Conservation (phyloP, 2,113 vertebrate genomes). For the Notiomystis cincta region DNA sequence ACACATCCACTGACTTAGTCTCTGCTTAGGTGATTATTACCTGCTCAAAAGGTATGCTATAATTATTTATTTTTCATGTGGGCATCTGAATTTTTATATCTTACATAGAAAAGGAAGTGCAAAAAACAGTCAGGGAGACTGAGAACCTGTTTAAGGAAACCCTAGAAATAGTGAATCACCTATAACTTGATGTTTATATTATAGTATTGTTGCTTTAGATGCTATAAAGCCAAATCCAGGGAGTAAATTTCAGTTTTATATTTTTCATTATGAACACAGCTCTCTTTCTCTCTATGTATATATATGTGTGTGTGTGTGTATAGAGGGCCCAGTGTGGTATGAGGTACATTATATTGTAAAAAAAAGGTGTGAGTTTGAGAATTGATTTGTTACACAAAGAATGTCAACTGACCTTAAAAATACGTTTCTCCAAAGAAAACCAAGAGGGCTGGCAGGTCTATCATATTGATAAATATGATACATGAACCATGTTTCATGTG, state of each 20-base stretch:
- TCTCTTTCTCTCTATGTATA: background rate
- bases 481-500: background rate
- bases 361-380: background rate
- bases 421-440: background rate
- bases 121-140: background rate
- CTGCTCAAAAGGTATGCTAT: rapidly evolving
- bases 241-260: background rate
- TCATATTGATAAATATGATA: background rate
- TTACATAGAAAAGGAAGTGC: background rate
- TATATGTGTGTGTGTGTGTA: rapidly evolving
- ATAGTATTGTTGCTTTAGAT: background rate
- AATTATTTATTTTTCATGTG: background rate
- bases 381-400: background rate
- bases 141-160: background rate
- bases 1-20: background rate
- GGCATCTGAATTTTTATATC: background rate
- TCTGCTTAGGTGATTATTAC: background rate
- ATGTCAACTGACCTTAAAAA: background rate
- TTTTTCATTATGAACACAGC: background rate
- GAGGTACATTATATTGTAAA: background rate
- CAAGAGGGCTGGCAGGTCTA: background rate
- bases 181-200: background rate
- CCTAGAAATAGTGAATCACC: rapidly evolving
- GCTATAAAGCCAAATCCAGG: background rate
- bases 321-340: background rate